These are phyloP conservation scores for Cybosia mesomella DNA, from an alignment of 2,888 invertebrate species.

Conservation along the genomic window DNA sequence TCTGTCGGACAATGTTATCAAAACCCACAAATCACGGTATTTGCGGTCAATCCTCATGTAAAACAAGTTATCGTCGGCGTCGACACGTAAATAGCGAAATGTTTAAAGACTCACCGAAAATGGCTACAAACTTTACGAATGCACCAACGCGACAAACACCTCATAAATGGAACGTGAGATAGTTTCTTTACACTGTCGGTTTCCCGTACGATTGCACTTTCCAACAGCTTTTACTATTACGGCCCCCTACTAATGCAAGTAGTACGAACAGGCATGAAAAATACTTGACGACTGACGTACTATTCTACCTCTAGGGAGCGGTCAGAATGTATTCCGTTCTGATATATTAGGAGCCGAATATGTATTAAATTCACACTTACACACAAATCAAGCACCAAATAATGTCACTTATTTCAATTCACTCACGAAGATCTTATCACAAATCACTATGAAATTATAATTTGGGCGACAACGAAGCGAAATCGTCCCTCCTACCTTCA, in stretches of 20 bases:
- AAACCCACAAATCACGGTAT: conserved; percentile 47
- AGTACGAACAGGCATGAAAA: conserved; percentile 85
- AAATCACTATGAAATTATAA: conserved; percentile 75
- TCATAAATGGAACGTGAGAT: conserved; percentile 79
- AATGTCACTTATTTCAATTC: conserved; percentile 73
- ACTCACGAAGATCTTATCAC: conserved; percentile 69
- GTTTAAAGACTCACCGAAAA: conserved; percentile 78
- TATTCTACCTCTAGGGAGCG: conserved; percentile 82
- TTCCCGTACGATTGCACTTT: conserved; percentile 83
- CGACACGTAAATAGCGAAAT: conserved; percentile 75
- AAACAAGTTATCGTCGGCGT: conserved; percentile 59
- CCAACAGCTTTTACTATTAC: conserved; percentile 86
- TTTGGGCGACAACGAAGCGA: conserved; percentile 84
- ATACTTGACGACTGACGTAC: conserved; percentile 82
- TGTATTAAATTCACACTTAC: conserved; percentile 62
- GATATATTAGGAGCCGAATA: conserved; percentile 58
- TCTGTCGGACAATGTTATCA: conserved; percentile 30
- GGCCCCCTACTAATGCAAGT: conserved; percentile 79
- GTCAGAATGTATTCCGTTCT: conserved; percentile 77
- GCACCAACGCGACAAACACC: conserved; percentile 71
- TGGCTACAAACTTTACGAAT: conserved; percentile 80
- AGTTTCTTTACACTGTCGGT: conserved; percentile 78
- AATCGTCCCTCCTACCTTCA: conserved; percentile 81
- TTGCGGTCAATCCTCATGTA: conserved; percentile 55
- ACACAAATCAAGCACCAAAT: conserved; percentile 68